Evolutionary conservation across 2,888 invertebrate species (phyloP), one percentile per base, ranked within the genome.

Genomic region (Neocrepidodera transversa): DNA sequence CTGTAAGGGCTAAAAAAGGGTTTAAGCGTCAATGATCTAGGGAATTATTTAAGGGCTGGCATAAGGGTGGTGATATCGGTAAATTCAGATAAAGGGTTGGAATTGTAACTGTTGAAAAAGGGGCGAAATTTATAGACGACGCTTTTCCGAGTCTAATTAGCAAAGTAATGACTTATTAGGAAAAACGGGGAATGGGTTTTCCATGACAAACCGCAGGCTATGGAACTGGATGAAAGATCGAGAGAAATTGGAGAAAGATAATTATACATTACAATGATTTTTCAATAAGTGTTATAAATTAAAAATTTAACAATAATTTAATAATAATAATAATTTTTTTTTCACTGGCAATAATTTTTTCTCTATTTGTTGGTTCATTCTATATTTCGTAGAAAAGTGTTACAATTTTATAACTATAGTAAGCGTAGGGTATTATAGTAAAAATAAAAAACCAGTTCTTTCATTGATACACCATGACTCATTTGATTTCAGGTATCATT

Each of bases 11-110:
- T 68, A 72, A 73, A 76, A 78, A 77, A 77, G 76, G 76, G 75
- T 74, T 75, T 74, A 71, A 73, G 72, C 76, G 74, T 74, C 75
- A 74, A 77, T 77, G 76, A 77, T 76, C 76, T 73, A 70, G 73
- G 74, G 76, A 76, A 76, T 76, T 74, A 75, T 73, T 74, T 71
- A 66, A 73, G 75, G 75, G 75, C 70, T 71, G 73, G 70, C 71
- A 73, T 71, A 73, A 73, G 74, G 75, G 69, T 69, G 70, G 73
- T 65, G 70, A 70, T 76, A 75, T 75, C 73, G 76, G 75, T 72
- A 74, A 75, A 72, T 71, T 74, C 71, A 74, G 76, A 75, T 76
- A 75, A 75, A 76, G 73, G 76, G 74, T 71, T 72, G 71, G 66
- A 68, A 67, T 68, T 62, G 66, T 65, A 66, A 65, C 65, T 69